Percentiles rank a stretch among this genome's conserved stretches.
These are phyloP conservation scores for Ips nitidus DNA, from an alignment of 1,140 invertebrate species.

Conservation along the genomic window DNA sequence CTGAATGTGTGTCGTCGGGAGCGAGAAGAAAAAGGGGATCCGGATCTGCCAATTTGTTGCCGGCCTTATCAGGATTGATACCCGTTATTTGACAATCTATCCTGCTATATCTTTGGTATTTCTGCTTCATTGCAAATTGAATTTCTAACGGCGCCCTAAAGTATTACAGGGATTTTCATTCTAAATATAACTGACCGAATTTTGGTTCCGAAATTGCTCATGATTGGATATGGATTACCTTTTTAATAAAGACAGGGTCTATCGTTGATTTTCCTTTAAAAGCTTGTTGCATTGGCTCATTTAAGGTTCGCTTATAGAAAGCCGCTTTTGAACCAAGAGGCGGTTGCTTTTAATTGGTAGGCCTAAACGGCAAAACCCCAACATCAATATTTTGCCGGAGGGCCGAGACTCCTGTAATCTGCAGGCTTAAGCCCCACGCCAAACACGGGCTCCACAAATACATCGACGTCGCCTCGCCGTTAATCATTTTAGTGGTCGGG, in stretches of 20 bases:
- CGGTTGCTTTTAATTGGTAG: constrained; percentile 22
- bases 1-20: not conserved
- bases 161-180: too few species aligned
- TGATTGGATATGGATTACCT: too few species aligned
- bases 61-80: constrained; percentile 17
- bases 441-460: constrained; percentile 17
- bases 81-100: constrained; percentile 15
- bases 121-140: constrained; percentile 15
- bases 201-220: too few species aligned
- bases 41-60: constrained; percentile 19
- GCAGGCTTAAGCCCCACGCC: constrained; percentile 15
- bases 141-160: not conserved
- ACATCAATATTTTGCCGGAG: constrained; percentile 20
- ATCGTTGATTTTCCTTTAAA: too few species aligned
- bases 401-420: constrained; percentile 10
- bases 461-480: constrained; percentile 3
- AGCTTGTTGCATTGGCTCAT: too few species aligned
- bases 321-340: constrained; percentile 11
- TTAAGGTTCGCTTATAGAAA: constrained; percentile 1
- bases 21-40: constrained; percentile 2
- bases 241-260: too few species aligned
- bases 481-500: constrained; percentile 12
- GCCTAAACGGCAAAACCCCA: constrained; percentile 20
- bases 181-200: too few species aligned
- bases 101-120: constrained; percentile 11